Conservation (phyloP, 92 coral and sea anemone genomes). For the Umimayanthus kanabou region DNA sequence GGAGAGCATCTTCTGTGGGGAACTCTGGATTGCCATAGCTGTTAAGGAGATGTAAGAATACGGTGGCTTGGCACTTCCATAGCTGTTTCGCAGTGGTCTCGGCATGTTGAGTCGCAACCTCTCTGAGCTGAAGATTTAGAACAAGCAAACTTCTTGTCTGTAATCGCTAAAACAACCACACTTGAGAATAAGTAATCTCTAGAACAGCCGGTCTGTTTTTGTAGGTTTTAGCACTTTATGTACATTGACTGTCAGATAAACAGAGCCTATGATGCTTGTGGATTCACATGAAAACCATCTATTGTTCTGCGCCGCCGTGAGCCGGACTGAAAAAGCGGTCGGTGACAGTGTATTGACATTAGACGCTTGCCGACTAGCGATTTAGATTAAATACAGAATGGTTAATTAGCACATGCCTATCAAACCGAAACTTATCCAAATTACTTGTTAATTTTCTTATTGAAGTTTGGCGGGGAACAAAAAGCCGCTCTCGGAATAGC, state of each 20-base stretch:
- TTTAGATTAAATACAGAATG: conserved; percentile 97
- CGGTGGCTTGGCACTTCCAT: conserved; percentile 99
- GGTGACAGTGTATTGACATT: conserved; percentile 87
- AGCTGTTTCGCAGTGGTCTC: conserved; percentile 96
- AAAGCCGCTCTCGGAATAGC: conserved; percentile 94
- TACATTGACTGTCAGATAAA: conserved; percentile 89
- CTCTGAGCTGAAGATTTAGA: conserved; percentile 9
- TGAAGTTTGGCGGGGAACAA: conserved; percentile 99
- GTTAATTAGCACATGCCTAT: conserved; percentile 99
- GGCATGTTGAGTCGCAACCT: conserved; percentile 72
- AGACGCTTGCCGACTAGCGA: conserved; percentile 92
- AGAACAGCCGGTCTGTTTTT: conserved; percentile 76
- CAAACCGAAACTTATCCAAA: conserved; percentile 99
- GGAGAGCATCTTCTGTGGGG: conserved; percentile 98
- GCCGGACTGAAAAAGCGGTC: conserved; percentile 69
- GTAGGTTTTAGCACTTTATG: conserved; percentile 74
- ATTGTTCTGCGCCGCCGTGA: conserved; percentile 82
- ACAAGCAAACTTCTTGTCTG: conserved; percentile 27
- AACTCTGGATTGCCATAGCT: conserved; percentile 98
- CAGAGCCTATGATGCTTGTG: conserved; percentile 76
- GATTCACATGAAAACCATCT: conserved; percentile 91
- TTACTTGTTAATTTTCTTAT: conserved; percentile 99
- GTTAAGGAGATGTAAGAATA: conserved; percentile 95
- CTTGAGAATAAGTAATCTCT: conserved; percentile 51
- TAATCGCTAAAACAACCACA: conserved; percentile 50